Base-by-base conservation (phyloP, 2,888 invertebrate genomes). In the Notodonta dromedarius region DNA sequence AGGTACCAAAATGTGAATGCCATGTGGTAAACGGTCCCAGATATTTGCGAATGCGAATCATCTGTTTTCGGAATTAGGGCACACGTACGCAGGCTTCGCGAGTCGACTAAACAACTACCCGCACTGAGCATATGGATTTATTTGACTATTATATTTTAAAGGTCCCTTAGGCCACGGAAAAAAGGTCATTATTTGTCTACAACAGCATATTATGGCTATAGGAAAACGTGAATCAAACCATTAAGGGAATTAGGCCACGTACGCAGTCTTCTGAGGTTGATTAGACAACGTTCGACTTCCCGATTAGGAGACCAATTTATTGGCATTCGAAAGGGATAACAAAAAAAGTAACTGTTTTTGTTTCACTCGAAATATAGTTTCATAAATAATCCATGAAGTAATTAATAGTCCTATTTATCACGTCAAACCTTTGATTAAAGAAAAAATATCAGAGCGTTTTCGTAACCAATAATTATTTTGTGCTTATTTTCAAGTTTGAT, bases 271-370 rank as follows among this genome's bases (percentile, higher is more conserved):
- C 55, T 9, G 40, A n/a, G 4, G 8, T 40, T 40, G 55, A 55
- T 55, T 40, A 55, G 55, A 40, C 55, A 55, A 39, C 35, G 13
- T 14, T 14, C 14, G 40, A 40, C 40, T 3, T 40, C 16, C 40
- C 35, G 53, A n/a, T 53, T 53, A 55, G 40, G 13, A n/a, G 46
- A 40, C 32, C 13, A 32, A 32, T 52, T 52, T 52, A 52, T 52
- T 52, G 52, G 57, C 64, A 61, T 59, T 58, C 55, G 42, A 32
- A 69, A 59, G 58, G 58, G 51, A 40, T 46, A 4, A 46, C n/a
- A 46, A 46, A 46, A 4, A 13, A 46, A 46, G n/a, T 46, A 5
- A n/a, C 5, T 5, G n/a, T n/a, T n/a, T 46, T 46, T 46, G n/a
- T 4, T n/a, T 5, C 1, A n/a, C 0, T n/a, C 4, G 13, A 46